These are phyloP conservation scores for Exocentrus adspersus DNA, from an alignment of 2,888 invertebrate genomes.

Conservation along the genomic window DNA sequence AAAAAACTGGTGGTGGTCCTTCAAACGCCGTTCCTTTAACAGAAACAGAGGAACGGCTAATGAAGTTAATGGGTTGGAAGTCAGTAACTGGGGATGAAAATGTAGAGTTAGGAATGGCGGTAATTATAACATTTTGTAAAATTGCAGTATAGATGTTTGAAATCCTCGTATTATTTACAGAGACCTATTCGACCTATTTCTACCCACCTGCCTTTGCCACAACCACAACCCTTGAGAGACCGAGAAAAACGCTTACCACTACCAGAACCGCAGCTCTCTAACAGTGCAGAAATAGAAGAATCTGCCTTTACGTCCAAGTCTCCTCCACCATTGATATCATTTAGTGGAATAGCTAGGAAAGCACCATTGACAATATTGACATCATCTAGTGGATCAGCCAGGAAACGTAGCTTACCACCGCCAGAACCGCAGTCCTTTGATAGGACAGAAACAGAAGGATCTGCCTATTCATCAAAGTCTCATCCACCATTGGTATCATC, in stretches of 20 bases:
- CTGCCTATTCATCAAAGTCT: background rate
- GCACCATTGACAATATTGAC: too few relatives aligned
- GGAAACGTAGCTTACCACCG: too few relatives aligned
- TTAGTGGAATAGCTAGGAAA: too few relatives aligned
- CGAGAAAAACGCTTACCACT: background rate
- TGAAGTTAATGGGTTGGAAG: constrained; percentile 26
- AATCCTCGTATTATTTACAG: background rate
- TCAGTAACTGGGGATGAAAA: constrained; percentile 12
- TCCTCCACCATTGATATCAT: too few relatives aligned
- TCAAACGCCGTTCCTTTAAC: constrained; percentile 8
- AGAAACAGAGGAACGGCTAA: constrained; percentile 14
- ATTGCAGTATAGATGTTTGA: background rate
- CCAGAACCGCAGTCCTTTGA: background rate
- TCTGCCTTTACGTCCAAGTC: too few relatives aligned
- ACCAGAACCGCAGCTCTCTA: too few relatives aligned
- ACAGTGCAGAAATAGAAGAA: too few relatives aligned
- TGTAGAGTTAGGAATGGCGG: constrained; percentile 18
- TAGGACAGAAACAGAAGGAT: background rate
- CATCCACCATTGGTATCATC: background rate
- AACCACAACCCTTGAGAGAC: background rate
- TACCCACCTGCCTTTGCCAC: background rate
- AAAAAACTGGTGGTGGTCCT: constrained; percentile 17
- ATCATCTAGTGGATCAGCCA: too few relatives aligned
- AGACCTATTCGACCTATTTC: background rate
- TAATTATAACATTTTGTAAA: background rate